A percentile compares a stretch with the other conserved stretches of the same genome.
These are phyloP conservation scores for Balaeniceps rex DNA, from an alignment of 2,113 vertebrate genomes.

Conservation along the genomic window DNA sequence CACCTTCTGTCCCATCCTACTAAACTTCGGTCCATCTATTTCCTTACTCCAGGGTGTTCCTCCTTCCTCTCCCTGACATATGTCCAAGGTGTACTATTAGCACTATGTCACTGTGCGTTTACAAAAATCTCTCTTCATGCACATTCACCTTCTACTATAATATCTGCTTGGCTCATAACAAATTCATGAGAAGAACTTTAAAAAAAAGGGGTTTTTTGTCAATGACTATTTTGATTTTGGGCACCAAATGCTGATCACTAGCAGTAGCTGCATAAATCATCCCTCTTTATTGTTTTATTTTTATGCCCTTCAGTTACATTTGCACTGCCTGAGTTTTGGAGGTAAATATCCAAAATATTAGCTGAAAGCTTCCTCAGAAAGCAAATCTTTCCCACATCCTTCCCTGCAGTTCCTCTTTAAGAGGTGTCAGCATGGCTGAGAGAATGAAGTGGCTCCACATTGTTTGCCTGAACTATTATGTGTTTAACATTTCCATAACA, in stretches of 20 bases:
- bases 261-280: neutral
- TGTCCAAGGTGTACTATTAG: neutral
- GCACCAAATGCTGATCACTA: neutral
- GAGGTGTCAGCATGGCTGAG: constrained; percentile 97
- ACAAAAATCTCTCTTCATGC: neutral
- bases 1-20: neutral
- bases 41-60: neutral
- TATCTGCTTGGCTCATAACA: neutral
- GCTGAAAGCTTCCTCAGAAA: constrained; percentile 81
- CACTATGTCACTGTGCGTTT: neutral
- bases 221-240: neutral
- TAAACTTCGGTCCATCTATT: neutral
- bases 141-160: neutral
- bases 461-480: constrained; percentile 97
- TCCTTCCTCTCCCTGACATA: neutral
- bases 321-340: constrained; percentile 45
- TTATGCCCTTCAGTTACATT: constrained; percentile 11
- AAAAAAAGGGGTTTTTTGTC: neutral
- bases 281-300: neutral
- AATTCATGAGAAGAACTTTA: neutral
- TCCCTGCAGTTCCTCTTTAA: constrained; percentile 95
- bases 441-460: constrained; percentile 98
- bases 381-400: constrained; percentile 99
- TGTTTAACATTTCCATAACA: constrained; percentile 99
- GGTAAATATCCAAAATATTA: constrained; percentile 78